Evolutionary conservation across 2,113 vertebrate species (phyloP), one percentile per base, ranked within the genome.

Genomic region (Mirza zaza): DNA sequence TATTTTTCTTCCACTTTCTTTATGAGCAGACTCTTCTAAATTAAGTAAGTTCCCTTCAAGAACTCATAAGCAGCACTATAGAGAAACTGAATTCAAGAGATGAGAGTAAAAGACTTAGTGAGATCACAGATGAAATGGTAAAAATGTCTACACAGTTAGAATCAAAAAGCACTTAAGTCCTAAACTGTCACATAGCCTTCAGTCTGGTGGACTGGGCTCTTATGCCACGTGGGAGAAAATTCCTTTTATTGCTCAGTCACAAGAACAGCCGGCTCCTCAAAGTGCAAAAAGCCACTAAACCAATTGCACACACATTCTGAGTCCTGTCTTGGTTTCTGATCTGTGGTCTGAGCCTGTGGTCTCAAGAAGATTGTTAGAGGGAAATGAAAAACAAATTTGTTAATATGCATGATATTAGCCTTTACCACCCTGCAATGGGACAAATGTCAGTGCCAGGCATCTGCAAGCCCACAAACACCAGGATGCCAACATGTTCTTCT

Each of bases 371-470:
- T 36, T 52, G 5, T 92, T 68, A 81, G 45, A 94, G 21, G 29
- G 34, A 18, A 94, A 97, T 77, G 8, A 88, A 93, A 63, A 95
- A 39, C 87, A 94, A 25, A 87, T 94, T 94, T 87, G 17, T 67
- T 88, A 93, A 81, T 88, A n/a, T 48, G 6, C 55, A 92, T 86
- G 36, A 82, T 70, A 92, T 87, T 67, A 55, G 8, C 39, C 45
- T 68, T 82, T 79, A 77, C 92, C 70, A 42, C 63, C n/a, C 63
- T 36, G 48, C 12, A 42, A 68, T 57, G 71, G 39, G 85, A 65
- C 71, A 94, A 55, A 92, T 36, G 32, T 52, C 25, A 29, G 45
- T 88, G 75, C 71, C 81, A 92, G 61, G 65, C 70, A 88, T 76
- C 84, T 92, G 70, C 65, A 87, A 90, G 85, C 36, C 63, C 87